phyloP scores from a whole-genome alignment of 2,888 invertebrate genomes.

The Acanthopleura granulata region DNA sequence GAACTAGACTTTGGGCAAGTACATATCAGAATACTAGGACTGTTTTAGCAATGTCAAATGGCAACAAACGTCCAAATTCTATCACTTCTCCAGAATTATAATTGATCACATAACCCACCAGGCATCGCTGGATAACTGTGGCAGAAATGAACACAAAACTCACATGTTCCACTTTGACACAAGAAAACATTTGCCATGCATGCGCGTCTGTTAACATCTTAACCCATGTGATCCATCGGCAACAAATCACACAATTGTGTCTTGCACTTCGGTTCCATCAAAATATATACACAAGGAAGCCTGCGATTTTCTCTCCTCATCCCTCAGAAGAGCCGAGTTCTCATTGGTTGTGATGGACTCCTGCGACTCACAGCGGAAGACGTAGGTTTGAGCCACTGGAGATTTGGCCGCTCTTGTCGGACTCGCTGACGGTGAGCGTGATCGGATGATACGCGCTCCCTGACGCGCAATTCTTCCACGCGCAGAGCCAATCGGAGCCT shows the following conservation, averaged over 20 bases:
- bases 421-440: constrained; percentile 64
- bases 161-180: no score
- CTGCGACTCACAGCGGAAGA: constrained; percentile 64
- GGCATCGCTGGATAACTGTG: no score
- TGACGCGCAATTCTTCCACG: constrained; percentile 63
- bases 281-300: constrained; percentile 57
- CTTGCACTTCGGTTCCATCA: constrained; percentile 39
- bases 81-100: no score
- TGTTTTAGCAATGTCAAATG: no score
- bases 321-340: constrained; percentile 71
- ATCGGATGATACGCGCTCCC: constrained; percentile 60
- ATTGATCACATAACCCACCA: no score
- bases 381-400: constrained; percentile 55
- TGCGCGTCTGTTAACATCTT: no score
- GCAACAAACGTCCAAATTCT: no score
- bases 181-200: no score
- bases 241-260: constrained; percentile 23
- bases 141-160: no score
- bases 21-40: no score
- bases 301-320: constrained; percentile 53
- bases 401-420: constrained; percentile 67
- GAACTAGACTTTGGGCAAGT: no score
- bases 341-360: constrained; percentile 73
- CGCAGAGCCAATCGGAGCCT: constrained; percentile 57
- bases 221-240: no score